Evolutionary conservation across 2,888 invertebrate genomes (phyloP), one percentile per base, ranked within the genome.

Genomic region (Amiota mariae): DNA sequence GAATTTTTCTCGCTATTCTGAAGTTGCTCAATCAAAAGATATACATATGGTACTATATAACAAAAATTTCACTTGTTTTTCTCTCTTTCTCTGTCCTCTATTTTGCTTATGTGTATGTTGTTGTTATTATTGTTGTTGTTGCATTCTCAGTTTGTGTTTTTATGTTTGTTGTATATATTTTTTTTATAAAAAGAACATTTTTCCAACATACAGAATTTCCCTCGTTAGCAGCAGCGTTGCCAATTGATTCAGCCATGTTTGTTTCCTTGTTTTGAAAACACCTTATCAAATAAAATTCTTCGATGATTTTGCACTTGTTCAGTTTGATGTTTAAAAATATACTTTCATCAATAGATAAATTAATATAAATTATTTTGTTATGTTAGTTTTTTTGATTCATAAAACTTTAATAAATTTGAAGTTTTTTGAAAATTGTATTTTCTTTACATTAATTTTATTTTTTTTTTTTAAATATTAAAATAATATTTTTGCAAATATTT

Each of bases 141-240:
- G 36, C 36, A 36, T 6, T 36, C 3, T 24, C 24, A 24, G 72
- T 63, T 24, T 63, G 24, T 48, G 63, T 13, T 48, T 66, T 67
- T 67, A 20, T 18, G 15, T 67, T 67, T 49, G 10, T 67, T 49
- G 10, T 67, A 11, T 49, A 13, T 12, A 67, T 49, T 15, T 20
- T 20, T 59, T 46, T 67, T 67, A 36, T 6, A 36, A 6, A 36
- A 36, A 36, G 6, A 36, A 36, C 66, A 80, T n/a, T n/a, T n/a
- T n/a, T n/a, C 80, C 80, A 84, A 85, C 84, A 77, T 82, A 85
- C 83, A 82, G 77, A 83, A 81, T 80, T 82, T 85, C 82, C 85
- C 81, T 75, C 54, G 51, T 20, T 74, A 73, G 81, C 77, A 84
- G 83, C 75, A 73, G 82, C 77, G 85, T 83, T 83, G 83, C 85